Evolutionary conservation across 1,140 invertebrate genomes (phyloP).

Genomic region (Hydropsyche tenuis): DNA sequence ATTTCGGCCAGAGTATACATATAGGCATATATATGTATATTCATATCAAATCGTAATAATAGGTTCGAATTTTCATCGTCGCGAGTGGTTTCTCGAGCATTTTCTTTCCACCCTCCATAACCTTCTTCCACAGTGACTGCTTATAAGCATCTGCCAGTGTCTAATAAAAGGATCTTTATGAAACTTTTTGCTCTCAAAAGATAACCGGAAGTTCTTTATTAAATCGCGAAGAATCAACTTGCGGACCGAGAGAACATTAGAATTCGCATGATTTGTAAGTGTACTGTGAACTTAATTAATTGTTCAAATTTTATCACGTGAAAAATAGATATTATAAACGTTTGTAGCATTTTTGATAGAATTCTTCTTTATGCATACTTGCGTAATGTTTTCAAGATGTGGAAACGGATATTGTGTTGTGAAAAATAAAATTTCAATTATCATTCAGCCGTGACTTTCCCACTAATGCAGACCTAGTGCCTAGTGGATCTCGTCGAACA

Average conservation of each 20-base stretch:
- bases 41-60: background rate
- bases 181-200: constrained; percentile 25
- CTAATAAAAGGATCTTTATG: constrained; percentile 25
- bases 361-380: too few relatives aligned
- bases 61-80: constrained; percentile 19
- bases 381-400: too few relatives aligned
- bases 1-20: too few relatives aligned
- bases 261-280: too few relatives aligned
- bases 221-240: constrained; percentile 18
- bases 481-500: constrained; percentile 5
- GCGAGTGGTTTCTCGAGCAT: background rate
- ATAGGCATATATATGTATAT: too few relatives aligned
- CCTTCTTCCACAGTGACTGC: background rate
- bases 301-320: too few relatives aligned
- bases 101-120: background rate
- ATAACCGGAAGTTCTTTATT: constrained; percentile 31
- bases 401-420: too few relatives aligned
- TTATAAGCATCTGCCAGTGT: constrained; percentile 28
- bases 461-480: background rate
- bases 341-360: too few relatives aligned
- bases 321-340: too few relatives aligned
- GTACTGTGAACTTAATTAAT: too few relatives aligned
- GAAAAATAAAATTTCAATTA: constrained; percentile 4
- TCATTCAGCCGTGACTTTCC: background rate
- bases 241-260: background rate